Evolutionary conservation across 2,113 vertebrate species (phyloP).

Genomic region (Urocynchramus pylzowi): DNA sequence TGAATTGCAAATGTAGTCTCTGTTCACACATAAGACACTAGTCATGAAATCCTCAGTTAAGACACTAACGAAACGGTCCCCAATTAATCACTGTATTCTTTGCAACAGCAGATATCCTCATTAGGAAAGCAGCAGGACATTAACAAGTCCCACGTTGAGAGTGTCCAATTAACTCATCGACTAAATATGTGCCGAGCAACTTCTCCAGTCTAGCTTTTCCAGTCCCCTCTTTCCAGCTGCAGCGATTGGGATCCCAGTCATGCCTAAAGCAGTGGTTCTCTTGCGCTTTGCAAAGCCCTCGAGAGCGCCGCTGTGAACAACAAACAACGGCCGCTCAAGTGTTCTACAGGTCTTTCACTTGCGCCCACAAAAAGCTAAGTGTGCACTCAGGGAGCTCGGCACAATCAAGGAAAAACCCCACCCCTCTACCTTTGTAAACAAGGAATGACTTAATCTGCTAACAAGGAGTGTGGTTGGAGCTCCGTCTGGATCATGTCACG

Average conservation of each 20-base stretch:
- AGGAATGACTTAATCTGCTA: neutral
- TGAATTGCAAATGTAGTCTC: neutral
- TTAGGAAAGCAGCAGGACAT: slow-evolving; percentile 21
- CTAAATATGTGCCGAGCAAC: slow-evolving; percentile 14
- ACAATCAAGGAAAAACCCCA: neutral
- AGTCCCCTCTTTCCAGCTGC: neutral
- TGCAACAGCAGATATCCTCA: slow-evolving; percentile 18
- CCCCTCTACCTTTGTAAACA: neutral
- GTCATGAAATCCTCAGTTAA: slow-evolving; percentile 28
- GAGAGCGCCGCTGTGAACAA: neutral
- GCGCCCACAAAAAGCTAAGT: neutral
- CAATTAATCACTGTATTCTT: slow-evolving; percentile 28
- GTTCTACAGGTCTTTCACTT: neutral
- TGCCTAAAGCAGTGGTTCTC: neutral
- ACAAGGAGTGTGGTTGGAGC: neutral
- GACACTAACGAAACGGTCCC: neutral
- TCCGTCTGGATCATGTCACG: neutral
- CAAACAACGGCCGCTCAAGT: neutral
- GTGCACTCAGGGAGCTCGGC: neutral
- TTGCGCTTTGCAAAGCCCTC: neutral
- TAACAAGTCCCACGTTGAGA: neutral
- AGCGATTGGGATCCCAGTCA: neutral
- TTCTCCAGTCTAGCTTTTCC: neutral
- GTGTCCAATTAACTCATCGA: slow-evolving; percentile 36
- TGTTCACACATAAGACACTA: neutral